These are phyloP conservation scores for Xanthorhoe designata DNA, from an alignment of 2,888 invertebrate species.

Conservation along the genomic window DNA sequence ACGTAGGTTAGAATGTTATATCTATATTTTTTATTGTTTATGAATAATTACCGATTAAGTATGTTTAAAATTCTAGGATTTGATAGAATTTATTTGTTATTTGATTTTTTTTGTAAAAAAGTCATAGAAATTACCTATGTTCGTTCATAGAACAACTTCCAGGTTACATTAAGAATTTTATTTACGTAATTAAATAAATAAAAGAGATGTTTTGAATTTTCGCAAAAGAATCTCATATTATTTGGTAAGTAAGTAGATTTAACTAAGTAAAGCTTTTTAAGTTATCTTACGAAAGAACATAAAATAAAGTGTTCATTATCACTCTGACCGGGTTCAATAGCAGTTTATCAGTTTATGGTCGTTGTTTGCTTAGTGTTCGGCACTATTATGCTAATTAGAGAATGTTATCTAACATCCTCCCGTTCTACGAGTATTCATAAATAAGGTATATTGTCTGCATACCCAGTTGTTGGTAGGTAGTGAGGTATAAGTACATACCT, in stretches of 20 bases:
- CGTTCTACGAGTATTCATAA: not conserved
- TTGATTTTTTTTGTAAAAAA: not conserved
- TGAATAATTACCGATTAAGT: too few species aligned
- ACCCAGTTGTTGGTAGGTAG: not conserved
- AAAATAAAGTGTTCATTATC: not conserved
- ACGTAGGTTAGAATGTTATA: too few species aligned
- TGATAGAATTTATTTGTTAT: too few species aligned
- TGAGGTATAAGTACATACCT: too few species aligned
- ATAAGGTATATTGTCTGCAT: not conserved
- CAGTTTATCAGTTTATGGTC: slow-evolving; percentile 6
- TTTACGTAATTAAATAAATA: not conserved
- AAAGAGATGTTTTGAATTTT: slow-evolving; percentile 22
- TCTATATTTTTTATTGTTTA: too few species aligned
- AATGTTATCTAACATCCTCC: slow-evolving; percentile 8
- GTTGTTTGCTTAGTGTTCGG: not conserved
- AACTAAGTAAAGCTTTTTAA: not conserved
- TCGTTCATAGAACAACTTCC: slow-evolving; percentile 9
- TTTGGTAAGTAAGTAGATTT: slow-evolving; percentile 7
- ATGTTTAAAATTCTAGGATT: too few species aligned
- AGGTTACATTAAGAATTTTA: not conserved
- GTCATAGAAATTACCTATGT: slow-evolving; percentile 6
- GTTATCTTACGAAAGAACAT: not conserved
- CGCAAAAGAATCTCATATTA: slow-evolving; percentile 34
- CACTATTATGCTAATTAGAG: slow-evolving; percentile 2
- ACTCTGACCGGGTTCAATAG: slow-evolving; percentile 6